Base-by-base conservation (phyloP, 2,797 vertebrate genomes). In the Apogon hyalosoma region DNA sequence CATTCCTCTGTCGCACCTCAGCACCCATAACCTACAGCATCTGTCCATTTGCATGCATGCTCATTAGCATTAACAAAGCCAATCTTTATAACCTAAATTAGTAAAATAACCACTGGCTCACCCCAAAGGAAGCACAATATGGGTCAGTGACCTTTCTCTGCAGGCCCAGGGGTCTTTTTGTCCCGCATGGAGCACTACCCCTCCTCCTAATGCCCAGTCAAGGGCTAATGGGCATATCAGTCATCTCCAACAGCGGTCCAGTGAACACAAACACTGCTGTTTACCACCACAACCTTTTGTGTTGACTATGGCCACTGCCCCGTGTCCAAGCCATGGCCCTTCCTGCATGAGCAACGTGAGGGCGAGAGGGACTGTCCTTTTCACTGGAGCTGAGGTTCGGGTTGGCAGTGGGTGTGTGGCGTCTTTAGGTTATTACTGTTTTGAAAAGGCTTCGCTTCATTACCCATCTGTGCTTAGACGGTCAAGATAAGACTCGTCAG, bases 221-320 rank as follows among this genome's bases (percentile, higher is more conserved):
- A 69, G 75, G 76, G 79, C 86, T 91, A 92, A 91, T 88, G 85
- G 84, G 83, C 80, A 87, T 80, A 92, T 92, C 88, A 90, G 82
- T 93, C 90, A 91, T 88, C 70, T 83, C 77, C 85, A 82, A 60
- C 80, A 88, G 64, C 33, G 52, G 84, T 74, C 80, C 74, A 84
- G 72, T 69, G 84, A 90, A 90, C 87, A 92, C 85, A 92, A 93
- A 88, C 90, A 86, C 57, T 53, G 73, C 79, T 92, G 85, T 92
- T 91, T 90, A 88, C 86, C 74, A 82, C 78, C 79, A 77, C 85
- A 82, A 86, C 75, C 87, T 85, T 87, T 87, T 86, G 84, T 89
- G 88, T 89, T 88, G 88, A 87, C 85, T 79, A 60, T 84, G 78
- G 73, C 75, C 84, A 79, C 65, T 80, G 82, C 85, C 50, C 88